Evolutionary conservation across 2,888 invertebrate species (phyloP), one percentile per base, ranked within the genome.

Genomic region (Xiphydria camelus): DNA sequence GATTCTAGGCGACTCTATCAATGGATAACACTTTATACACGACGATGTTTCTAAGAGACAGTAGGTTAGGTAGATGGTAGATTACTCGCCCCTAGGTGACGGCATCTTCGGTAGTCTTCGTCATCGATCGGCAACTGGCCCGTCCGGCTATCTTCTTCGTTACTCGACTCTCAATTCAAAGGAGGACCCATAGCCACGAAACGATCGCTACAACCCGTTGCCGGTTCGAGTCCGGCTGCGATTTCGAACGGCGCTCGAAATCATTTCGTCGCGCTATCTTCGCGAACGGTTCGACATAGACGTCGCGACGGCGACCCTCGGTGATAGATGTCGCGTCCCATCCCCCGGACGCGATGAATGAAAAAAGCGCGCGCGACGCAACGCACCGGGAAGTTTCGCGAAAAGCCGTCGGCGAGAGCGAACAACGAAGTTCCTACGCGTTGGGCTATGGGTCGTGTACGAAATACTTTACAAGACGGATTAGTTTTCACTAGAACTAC

Each of bases 41-140:
- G 70, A 66, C 61, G 69, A 66, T 61, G 62, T 62, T 59, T 68
- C 70, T 70, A 72, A 72, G 62, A 73, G 66, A 73, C 66, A 72
- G 64, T 68, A 70, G 69, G 61, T 70, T 69, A 73, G 68, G 69
- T 73, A 73, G 68, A 70, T 74, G 66, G 70, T 73, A 68, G 65
- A 71, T 74, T 75, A 75, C 75, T 74, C 75, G 75, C 75, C 75
- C 71, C 73, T 66, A 67, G 72, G 61, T 73, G 66, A 70, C 66
- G 60, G 65, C 67, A 61, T 73, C 73, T 71, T 72, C 64, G 60
- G 68, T 57, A 61, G 62, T 68, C 68, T 68, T 70, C 68, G 62
- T 66, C 68, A 63, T 67, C 68, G 61, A 60, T 65, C 66, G 63
- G 64, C 67, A 60, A 66, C 50, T 59, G 62, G 66, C 66, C 61